Base-by-base conservation (phyloP, 2,113 vertebrate genomes). In the Atherinomorus stipes region DNA sequence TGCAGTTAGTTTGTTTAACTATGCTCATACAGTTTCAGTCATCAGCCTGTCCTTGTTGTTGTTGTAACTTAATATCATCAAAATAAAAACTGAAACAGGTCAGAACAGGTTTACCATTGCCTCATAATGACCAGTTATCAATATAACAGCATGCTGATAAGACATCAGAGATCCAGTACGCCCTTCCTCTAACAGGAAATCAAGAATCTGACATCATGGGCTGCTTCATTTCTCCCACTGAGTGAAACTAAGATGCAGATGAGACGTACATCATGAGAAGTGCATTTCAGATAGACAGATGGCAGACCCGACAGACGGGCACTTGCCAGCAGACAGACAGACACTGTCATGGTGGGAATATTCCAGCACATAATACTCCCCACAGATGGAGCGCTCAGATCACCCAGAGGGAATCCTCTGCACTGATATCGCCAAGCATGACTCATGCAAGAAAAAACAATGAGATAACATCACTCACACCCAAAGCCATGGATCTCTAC, bases 331-430 rank as follows among this genome's bases (percentile, higher is more conserved):
- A 57, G 58, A 64, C 78, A 72, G 76, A 71, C 70, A 2, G 66
- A 67, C 59, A 52, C 71, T 51, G 49, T 53, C 60, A 68, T 9
- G 53, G 63, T 21, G 77, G 34, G 67, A 85, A 71, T 65, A 67
- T 44, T 78, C 64, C 23, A 1, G 71, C 68, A 76, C 63, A 45
- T 65, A 78, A 89, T 52, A 49, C 77, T 71, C 50, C 70, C 60
- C 66, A 53, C 86, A 88, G 86, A 86, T 74, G 70, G 81, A 82
- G 64, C 16, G 34, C 57, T 76, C 69, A 77, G 52, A 74, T 84
- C 75, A 52, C 75, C 45, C 71, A 77, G 60, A 83, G 84, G 84
- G 87, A 88, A 85, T 81, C 84, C 87, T 88, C 74, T 38, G 50
- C 40, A 11, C 42, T 52, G 71, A 82, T 71, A 66, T 54, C 16